phyloP scores from a whole-genome alignment of 2,797 vertebrate species.

The Myotis daubentonii region DNA sequence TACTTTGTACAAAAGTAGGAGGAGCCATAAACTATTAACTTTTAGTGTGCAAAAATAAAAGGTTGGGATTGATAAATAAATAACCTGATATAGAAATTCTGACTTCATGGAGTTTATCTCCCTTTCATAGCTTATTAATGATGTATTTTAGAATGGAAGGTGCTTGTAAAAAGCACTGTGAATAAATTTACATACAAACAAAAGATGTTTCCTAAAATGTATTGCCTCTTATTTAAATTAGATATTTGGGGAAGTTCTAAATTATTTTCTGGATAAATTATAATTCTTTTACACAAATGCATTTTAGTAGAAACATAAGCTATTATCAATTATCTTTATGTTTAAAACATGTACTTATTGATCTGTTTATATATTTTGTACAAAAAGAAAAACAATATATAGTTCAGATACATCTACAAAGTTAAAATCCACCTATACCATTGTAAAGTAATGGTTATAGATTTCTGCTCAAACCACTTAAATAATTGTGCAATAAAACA shows the following conservation, averaged over 20 bases:
- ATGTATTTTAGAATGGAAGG: not conserved
- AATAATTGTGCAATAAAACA: not conserved
- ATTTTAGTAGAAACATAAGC: not conserved
- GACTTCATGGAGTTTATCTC: not conserved
- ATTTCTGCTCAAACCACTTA: not conserved
- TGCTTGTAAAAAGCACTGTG: not conserved
- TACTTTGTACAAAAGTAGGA: conserved; percentile 3
- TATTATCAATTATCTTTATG: conserved; percentile 7
- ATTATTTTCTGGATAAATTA: not conserved
- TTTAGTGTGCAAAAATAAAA: conserved; percentile 32
- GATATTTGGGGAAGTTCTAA: not conserved
- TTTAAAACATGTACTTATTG: not conserved
- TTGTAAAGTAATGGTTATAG: not conserved
- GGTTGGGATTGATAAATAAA: not conserved
- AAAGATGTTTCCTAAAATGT: not conserved
- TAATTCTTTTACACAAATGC: conserved; percentile 19
- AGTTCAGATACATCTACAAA: not conserved
- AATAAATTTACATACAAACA: conserved; percentile 13
- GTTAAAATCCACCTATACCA: not conserved
- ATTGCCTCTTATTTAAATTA: conserved; percentile 30
- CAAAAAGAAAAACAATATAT: not conserved
- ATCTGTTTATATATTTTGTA: not conserved
- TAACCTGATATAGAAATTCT: conserved; percentile 18
- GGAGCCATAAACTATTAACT: not conserved
- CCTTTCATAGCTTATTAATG: not conserved